A percentile compares a stretch with the other conserved stretches of the same genome.
Conservation (phyloP, 2,113 vertebrate genomes). For the Mionectes macconnelli region DNA sequence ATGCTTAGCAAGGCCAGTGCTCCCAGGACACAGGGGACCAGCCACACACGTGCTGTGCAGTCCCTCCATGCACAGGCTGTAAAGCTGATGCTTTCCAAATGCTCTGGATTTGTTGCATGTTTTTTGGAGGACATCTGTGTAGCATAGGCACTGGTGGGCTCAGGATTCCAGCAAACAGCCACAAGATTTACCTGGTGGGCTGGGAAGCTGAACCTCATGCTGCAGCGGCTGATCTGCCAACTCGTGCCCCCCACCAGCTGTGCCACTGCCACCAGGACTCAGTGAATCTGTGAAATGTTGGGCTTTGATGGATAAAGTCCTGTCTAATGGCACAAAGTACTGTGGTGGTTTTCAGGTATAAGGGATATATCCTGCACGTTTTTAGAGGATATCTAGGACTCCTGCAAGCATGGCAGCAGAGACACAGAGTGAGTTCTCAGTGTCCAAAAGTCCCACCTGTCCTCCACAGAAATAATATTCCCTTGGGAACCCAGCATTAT, state of each 20-base stretch:
- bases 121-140: background rate
- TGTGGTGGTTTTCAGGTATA: background rate
- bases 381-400: background rate
- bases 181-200: background rate
- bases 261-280: background rate
- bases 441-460: background rate
- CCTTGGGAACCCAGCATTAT: background rate
- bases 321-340: background rate
- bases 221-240: background rate
- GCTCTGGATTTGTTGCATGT: background rate
- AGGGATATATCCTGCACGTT: background rate
- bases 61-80: background rate
- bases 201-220: background rate
- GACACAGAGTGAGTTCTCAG: background rate
- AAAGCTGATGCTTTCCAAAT: background rate
- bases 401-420: background rate
- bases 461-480: background rate
- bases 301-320: background rate
- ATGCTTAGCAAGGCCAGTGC: background rate
- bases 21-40: background rate
- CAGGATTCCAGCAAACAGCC: background rate
- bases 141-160: background rate
- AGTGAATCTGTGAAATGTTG: background rate
- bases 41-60: rapidly evolving
- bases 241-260: rapidly evolving